Percentiles rank a stretch among this genome's conserved stretches.
phyloP scores from a whole-genome alignment of 1,140 invertebrate species.

The Leptinotarsa undecemlineata region DNA sequence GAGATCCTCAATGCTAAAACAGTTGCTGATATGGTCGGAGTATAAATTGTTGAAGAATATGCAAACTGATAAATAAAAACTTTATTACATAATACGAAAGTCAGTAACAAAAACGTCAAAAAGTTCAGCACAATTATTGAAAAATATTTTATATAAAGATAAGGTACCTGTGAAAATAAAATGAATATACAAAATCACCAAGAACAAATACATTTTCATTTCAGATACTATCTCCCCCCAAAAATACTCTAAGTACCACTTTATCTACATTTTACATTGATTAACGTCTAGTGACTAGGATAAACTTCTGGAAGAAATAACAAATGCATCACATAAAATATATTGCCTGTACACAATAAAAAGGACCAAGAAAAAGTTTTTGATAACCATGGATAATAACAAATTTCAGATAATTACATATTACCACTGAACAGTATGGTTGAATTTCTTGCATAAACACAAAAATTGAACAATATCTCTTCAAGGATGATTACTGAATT shows the following conservation, averaged over 20 bases:
- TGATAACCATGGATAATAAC: no score
- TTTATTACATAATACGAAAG: background rate
- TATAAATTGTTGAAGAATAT: background rate
- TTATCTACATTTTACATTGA: background rate
- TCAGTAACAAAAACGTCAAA: background rate
- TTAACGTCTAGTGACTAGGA: slow-evolving; percentile 14
- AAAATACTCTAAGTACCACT: background rate
- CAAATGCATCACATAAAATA: slow-evolving; percentile 18
- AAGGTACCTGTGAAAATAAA: background rate
- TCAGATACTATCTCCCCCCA: background rate
- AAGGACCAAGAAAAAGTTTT: background rate
- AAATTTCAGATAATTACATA: no score
- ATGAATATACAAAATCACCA: background rate
- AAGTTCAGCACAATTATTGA: background rate
- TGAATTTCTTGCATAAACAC: no score
- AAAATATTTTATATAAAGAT: background rate
- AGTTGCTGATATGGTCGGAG: slow-evolving; percentile 12
- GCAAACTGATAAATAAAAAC: background rate
- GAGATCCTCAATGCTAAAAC: slow-evolving; percentile 79
- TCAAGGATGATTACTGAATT: no score
- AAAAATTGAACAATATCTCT: no score
- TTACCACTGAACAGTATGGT: no score
- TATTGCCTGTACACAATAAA: slow-evolving; percentile 17
- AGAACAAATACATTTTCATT: background rate
- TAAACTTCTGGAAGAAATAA: slow-evolving; percentile 19